Percentiles rank a stretch among this genome's conserved stretches.
Evolutionary conservation across 2,888 invertebrate genomes (phyloP).

Genomic region (Latheticus oryzae): DNA sequence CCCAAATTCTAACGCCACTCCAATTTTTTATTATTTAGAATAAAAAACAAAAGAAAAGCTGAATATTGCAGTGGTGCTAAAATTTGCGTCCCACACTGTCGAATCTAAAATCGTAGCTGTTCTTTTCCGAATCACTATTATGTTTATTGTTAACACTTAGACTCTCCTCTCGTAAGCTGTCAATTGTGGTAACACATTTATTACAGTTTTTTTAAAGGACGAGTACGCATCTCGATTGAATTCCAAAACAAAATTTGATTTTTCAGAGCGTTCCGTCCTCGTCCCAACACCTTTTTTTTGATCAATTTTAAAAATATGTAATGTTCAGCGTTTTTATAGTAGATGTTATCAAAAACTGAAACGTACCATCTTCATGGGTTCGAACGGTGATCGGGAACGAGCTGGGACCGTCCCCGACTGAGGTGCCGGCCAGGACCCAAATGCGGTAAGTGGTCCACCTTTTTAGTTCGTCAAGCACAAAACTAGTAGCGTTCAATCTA

Average conservation of each 20-base stretch:
- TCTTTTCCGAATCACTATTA: constrained; percentile 30
- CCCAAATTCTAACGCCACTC: constrained; percentile 4
- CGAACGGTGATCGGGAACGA: constrained; percentile 92
- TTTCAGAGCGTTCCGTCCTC: constrained; percentile 10
- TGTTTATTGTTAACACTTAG: constrained; percentile 38
- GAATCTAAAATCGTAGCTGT: constrained; percentile 27
- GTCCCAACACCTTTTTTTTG: constrained; percentile 17
- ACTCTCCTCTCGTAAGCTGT: constrained; percentile 42
- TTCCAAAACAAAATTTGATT: too few species aligned
- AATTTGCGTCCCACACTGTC: constrained; percentile 7
- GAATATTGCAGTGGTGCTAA: constrained; percentile 1
- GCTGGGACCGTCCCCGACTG: constrained; percentile 94
- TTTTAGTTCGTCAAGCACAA: constrained; percentile 88
- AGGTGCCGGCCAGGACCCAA: constrained; percentile 96
- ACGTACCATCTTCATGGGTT: constrained; percentile 99
- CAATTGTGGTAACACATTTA: constrained; percentile 39
- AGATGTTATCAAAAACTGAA: constrained; percentile 46
- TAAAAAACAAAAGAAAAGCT: neutral
- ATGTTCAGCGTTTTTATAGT: constrained; percentile 33
- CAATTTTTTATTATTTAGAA: too few species aligned
- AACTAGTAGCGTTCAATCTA: constrained; percentile 82
- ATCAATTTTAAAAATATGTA: constrained; percentile 10
- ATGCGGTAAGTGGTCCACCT: constrained; percentile 97
- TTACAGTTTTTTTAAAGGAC: constrained; percentile 14
- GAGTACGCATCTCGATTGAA: too few species aligned